phyloP scores from a whole-genome alignment of 2,888 invertebrate genomes.

The Plagodis dolabraria region DNA sequence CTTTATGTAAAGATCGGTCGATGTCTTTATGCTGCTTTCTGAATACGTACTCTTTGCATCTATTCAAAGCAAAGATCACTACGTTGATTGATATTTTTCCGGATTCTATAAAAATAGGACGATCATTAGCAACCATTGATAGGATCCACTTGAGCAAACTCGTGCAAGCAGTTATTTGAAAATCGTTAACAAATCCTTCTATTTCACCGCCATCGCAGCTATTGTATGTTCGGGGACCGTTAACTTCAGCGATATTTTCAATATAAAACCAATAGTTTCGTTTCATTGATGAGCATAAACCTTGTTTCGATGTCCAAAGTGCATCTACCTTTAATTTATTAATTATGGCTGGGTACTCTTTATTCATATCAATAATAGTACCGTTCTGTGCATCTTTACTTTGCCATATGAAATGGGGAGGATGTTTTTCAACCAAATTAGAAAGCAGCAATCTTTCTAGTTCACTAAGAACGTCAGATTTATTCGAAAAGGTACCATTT shows the following conservation, averaged over 20 bases:
- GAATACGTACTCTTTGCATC: conserved; percentile 87
- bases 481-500: conserved; percentile 51
- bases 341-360: conserved; percentile 55
- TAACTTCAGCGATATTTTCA: conserved; percentile 85
- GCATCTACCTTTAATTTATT: conserved; percentile 71
- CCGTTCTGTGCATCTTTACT: conserved; percentile 51
- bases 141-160: conserved; percentile 88
- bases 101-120: conserved; percentile 72
- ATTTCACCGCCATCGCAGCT: conserved; percentile 83
- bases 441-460: conserved; percentile 73
- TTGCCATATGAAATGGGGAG: conserved; percentile 72
- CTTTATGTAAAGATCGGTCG: conserved; percentile 70
- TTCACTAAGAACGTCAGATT: conserved; percentile 58
- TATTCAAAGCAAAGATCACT: conserved; percentile 88
- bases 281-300: conserved; percentile 82
- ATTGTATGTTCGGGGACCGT: conserved; percentile 90
- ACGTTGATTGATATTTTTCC: conserved; percentile 84
- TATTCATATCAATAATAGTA: conserved; percentile 53
- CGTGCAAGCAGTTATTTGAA: conserved; percentile 90
- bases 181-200: conserved; percentile 88
- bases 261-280: conserved; percentile 87
- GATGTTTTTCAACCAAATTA: conserved; percentile 64
- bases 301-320: conserved; percentile 75
- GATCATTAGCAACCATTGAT: conserved; percentile 66
- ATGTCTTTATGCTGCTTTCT: conserved; percentile 87